These are phyloP conservation scores for Chironomus tentans DNA, from an alignment of 2,888 invertebrate genomes.

Conservation along the genomic window DNA sequence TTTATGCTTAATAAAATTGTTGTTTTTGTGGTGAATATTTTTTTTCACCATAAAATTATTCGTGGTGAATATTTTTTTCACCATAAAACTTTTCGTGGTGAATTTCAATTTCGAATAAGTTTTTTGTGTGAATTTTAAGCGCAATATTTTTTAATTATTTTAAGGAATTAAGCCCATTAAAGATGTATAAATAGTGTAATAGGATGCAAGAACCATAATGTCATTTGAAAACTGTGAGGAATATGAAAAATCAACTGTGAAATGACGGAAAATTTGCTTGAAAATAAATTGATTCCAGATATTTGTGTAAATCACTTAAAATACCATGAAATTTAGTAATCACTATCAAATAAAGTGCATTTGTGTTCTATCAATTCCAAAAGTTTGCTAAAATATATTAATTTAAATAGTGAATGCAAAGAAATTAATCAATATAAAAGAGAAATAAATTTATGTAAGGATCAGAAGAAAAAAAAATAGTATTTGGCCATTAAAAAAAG, in stretches of 20 bases:
- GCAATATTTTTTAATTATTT: too few species aligned
- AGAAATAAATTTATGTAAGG: neutral
- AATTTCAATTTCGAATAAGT: too few species aligned
- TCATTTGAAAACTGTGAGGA: neutral
- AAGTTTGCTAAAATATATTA: neutral
- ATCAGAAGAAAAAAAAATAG: neutral
- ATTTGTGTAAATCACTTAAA: too few species aligned
- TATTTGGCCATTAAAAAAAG: neutral
- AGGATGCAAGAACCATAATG: too few species aligned
- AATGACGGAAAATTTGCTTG: neutral
- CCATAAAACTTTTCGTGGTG: too few species aligned
- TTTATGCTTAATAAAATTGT: too few species aligned
- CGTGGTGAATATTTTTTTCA: too few species aligned
- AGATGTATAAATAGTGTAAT: too few species aligned
- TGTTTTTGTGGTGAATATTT: too few species aligned
- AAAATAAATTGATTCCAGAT: neutral
- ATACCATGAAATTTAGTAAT: neutral
- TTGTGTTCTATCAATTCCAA: neutral
- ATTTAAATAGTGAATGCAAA: neutral
- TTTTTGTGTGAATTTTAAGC: too few species aligned
- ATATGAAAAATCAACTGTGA: neutral
- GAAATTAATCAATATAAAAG: neutral
- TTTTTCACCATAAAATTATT: too few species aligned
- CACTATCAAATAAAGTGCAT: neutral
- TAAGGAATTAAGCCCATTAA: too few species aligned